Conservation (phyloP, 1,140 invertebrate genomes). For the Drosophila yakuba region DNA sequence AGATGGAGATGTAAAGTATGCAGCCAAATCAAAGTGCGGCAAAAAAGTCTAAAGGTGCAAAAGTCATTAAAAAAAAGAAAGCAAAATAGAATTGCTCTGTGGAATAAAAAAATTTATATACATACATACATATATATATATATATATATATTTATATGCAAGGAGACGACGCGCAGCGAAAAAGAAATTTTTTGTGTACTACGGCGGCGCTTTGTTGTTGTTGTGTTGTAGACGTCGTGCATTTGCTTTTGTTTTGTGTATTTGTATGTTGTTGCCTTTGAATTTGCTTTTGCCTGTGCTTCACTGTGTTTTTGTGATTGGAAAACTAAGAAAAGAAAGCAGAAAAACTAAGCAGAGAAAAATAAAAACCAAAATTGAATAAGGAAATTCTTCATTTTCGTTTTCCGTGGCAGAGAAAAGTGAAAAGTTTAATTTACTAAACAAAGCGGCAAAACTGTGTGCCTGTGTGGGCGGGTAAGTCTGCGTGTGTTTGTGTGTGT, state of each 20-base stretch:
- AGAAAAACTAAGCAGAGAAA: slow-evolving; percentile 31
- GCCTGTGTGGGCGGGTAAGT: slow-evolving; percentile 39
- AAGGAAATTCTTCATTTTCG: slow-evolving; percentile 52
- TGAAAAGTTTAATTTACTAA: slow-evolving; percentile 83
- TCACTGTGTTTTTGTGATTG: slow-evolving; percentile 32
- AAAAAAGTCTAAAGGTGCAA: slow-evolving; percentile 62
- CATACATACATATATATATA: slow-evolving; percentile 33
- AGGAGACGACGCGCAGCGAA: slow-evolving; percentile 60
- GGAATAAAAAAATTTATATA: slow-evolving; percentile 32
- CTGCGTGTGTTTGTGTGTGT: slow-evolving; percentile 24
- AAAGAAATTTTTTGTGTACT: slow-evolving; percentile 77
- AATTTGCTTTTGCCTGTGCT: slow-evolving; percentile 1
- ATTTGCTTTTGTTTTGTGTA: slow-evolving; percentile 44
- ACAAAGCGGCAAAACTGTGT: slow-evolving; percentile 59
- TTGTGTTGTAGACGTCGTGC: slow-evolving; percentile 35
- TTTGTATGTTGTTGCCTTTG: slow-evolving; percentile 28
- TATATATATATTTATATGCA: slow-evolving; percentile 1
- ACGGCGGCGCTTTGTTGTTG: slow-evolving; percentile 41
- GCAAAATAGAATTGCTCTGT: slow-evolving; percentile 55
- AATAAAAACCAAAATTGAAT: slow-evolving; percentile 29
- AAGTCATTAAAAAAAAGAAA: slow-evolving; percentile 74
- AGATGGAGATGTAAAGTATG: slow-evolving; percentile 11
- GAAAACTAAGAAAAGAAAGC: slow-evolving; percentile 31
- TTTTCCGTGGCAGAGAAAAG: slow-evolving; percentile 59
- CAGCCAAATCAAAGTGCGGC: slow-evolving; percentile 32